Evolutionary conservation across 2,797 vertebrate genomes (phyloP).

Genomic region (Aselliscus stoliczkanus): DNA sequence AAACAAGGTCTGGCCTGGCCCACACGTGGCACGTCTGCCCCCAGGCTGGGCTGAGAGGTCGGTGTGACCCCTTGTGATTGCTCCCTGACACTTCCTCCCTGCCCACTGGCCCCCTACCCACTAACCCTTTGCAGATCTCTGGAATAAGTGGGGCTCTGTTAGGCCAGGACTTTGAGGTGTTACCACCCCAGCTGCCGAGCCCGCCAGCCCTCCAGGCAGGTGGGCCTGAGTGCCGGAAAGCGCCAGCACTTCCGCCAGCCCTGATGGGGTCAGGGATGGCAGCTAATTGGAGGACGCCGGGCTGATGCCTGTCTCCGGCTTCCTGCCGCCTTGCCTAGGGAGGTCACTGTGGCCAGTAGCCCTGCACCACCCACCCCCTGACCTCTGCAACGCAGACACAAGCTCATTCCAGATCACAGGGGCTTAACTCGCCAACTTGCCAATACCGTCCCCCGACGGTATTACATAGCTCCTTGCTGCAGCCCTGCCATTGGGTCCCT

Average conservation of each 20-base stretch:
- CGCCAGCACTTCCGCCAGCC: slow-evolving; percentile 69
- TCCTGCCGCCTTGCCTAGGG: slow-evolving; percentile 77
- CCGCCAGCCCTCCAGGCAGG: slow-evolving; percentile 76
- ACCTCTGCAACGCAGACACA: background rate
- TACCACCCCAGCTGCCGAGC: slow-evolving; percentile 41
- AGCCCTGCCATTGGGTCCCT: background rate
- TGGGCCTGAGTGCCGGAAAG: slow-evolving; percentile 65
- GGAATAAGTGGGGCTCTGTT: slow-evolving; percentile 77
- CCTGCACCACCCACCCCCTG: background rate
- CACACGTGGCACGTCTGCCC: slow-evolving; percentile 36
- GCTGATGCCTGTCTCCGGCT: slow-evolving; percentile 81
- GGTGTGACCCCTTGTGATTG: slow-evolving; percentile 42
- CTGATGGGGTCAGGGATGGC: slow-evolving; percentile 70
- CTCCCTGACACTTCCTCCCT: slow-evolving; percentile 48
- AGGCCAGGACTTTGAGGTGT: slow-evolving; percentile 66
- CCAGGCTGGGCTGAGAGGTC: slow-evolving; percentile 73
- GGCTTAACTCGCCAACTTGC: background rate
- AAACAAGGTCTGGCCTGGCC: slow-evolving; percentile 5
- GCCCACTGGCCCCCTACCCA: background rate
- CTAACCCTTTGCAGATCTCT: slow-evolving; percentile 77
- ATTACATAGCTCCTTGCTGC: accelerated
- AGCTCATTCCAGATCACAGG: background rate
- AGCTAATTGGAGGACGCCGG: slow-evolving; percentile 80
- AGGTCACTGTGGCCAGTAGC: slow-evolving; percentile 57
- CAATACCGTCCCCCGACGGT: background rate